Evolutionary conservation across 2,113 vertebrate species (phyloP).

Genomic region (Lepus americanus): DNA sequence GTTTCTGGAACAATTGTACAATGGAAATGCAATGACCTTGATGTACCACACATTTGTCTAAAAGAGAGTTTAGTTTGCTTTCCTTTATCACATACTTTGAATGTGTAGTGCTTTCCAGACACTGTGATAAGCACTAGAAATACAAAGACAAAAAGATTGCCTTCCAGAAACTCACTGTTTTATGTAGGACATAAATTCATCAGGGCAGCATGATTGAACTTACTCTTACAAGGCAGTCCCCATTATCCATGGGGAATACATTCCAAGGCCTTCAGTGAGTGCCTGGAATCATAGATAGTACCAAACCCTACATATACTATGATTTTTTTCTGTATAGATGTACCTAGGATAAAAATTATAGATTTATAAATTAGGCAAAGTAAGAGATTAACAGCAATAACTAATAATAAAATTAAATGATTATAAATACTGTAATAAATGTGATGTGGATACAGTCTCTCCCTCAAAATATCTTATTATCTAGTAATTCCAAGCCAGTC

Average conservation of each 20-base stretch:
- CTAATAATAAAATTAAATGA: neutral
- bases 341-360: neutral
- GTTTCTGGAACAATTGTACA: neutral
- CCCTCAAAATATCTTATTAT: neutral
- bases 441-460: neutral
- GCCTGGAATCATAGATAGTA: neutral
- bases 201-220: neutral
- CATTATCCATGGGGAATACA: too few species aligned
- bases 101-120: neutral
- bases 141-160: neutral
- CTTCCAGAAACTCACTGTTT: neutral
- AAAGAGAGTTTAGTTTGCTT: constrained; percentile 5
- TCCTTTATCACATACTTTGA: neutral
- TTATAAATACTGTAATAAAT: neutral
- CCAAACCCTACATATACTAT: neutral
- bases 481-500: too few species aligned
- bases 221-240: fast-evolving
- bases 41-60: neutral
- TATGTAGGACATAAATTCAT: neutral
- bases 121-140: neutral
- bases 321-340: neutral
- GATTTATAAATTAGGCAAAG: neutral
- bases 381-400: neutral
- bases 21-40: neutral
- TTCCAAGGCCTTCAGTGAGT: neutral